Evolutionary conservation across 2,113 vertebrate species (phyloP), one percentile per base, ranked within the genome.

Genomic region (Aramus guarauna): DNA sequence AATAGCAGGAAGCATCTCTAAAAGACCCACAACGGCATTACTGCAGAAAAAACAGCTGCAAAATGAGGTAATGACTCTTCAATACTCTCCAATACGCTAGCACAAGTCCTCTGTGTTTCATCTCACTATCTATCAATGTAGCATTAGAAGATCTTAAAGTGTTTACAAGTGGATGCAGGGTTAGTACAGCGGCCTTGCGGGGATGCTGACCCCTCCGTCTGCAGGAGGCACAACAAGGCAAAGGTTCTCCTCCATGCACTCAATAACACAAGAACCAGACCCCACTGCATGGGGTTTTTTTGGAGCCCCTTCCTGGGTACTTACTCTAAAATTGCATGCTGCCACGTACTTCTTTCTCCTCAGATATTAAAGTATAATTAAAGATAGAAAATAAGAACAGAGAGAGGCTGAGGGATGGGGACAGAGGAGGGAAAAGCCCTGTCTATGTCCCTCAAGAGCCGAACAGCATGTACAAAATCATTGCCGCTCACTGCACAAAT

Each of bases 11-110:
- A 97, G 87, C 71, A 85, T 91, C 81, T 94, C 94, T 96, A 85
- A 97, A 95, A 97, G 96, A 97, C 91, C 94, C 93, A 95, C 95
- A 94, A 82, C 5, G 67, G 95, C 96, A 97, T 96, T 97, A 95
- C 92, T 96, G 91, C 94, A 96, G 96, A 82, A 95, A 95, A 97
- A 94, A 48, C 89, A 96, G 94, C 95, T 97, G 96, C 94, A 96
- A 96, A 97, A 97, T 97, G 97, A 97, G 87, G 93, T 97, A 97
- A 96, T 97, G 94, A 88, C 90, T 97, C 95, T 95, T 92, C 95
- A 97, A 59, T 96, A 82, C 81, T 94, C 85, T 95, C 93, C 95
- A 50, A 43, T 95, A 94, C 37, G 93, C 91, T 93, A 90, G 96
- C 89, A 83, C 63, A 80, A 85, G 89, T 95, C 91, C 81, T 88